Evolutionary conservation across 2,888 invertebrate species (phyloP), one percentile per base, ranked within the genome.

Genomic region (Plusia festucae): DNA sequence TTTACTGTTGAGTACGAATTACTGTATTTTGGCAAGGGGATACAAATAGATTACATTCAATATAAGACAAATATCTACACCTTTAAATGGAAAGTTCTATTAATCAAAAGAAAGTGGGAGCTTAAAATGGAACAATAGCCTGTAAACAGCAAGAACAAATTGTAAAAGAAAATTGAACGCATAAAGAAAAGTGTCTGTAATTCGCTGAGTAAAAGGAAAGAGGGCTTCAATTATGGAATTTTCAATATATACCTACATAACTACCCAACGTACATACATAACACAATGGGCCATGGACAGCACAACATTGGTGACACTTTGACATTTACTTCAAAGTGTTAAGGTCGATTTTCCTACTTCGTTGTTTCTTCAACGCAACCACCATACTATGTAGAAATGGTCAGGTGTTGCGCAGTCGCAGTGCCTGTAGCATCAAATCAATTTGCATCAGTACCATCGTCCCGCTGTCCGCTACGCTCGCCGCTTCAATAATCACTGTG

Each of bases 351-450:
- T 40, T 40, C 3, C 6, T 5, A 40, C n/a, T 3, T n/a, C 40
- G 13, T 5, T 15, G 40, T 13, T 4, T 2, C 40, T n/a, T 6
- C n/a, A n/a, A n/a, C 6, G 15, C 2, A 13, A 5, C 40, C 15
- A 40, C 6, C 1, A 5, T n/a, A 8, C 16, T 52, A 44, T 51
- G 32, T 62, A 60, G 51, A 53, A 77, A 65, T 78, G 64, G 76
- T 87, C 88, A 88, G 85, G 84, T 89, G 88, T 82, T 58, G 18
- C 68, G 65, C 71, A 73, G 70, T 59, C 65, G 64, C 65, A 75
- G 64, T 74, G 89, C 90, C 90, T 70, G 74, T 81, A 86, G 90
- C 88, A 82, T 82, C 72, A 79, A 90, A 90, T 91, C 90, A 88
- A 91, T 93, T 90, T 88, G 86, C 86, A 82, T 82, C 83, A 84